Evolutionary conservation across 2,888 invertebrate genomes (phyloP), one percentile per base, ranked within the genome.

Genomic region (Glomeris marginata): DNA sequence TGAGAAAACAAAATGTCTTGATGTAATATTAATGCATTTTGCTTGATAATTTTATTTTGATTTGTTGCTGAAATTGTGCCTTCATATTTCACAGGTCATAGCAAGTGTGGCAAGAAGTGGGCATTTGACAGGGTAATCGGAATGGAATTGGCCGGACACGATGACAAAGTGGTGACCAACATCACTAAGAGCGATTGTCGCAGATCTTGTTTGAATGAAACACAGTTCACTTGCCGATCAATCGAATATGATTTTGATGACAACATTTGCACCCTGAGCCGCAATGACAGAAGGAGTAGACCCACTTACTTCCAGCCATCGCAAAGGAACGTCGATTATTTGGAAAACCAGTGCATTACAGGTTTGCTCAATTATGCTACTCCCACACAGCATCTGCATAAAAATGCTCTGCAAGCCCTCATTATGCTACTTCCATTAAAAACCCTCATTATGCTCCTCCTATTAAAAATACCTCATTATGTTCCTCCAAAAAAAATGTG

Each of bases 281-380:
- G 62, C n/a, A 63, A 65, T 46, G 65, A 66, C 52, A 58, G 66
- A 20, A 59, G 66, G 45, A 62, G 59, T 42, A 62, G 62, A 52
- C 66, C 65, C 18, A 58, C 60, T n/a, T 60, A 62, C 50, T 60
- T 66, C 52, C 59, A 63, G 5, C 56, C 59, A 20, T 61, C 63
- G 41, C 49, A 51, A 35, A 43, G 50, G 13, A 58, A 60, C 8
- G 57, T 63, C 35, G 64, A 66, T 51, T 66, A 66, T 55, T 64
- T 64, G 50, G 66, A 66, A 53, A 64, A 66, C 56, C 65, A 64
- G 55, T 64, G 64, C 47, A 56, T 64, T n/a, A 58, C 59, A 28
- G 59, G 64, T 61, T 49, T 54, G 33, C n/a, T 16, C 13, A 62
- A 61, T 52, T 21, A 41, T n/a, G 8, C 11, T 41, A n/a, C n/a